Evolutionary conservation across 2,888 invertebrate genomes (phyloP), one percentile per base, ranked within the genome.

Genomic region (Eumacrocentrus americanus): DNA sequence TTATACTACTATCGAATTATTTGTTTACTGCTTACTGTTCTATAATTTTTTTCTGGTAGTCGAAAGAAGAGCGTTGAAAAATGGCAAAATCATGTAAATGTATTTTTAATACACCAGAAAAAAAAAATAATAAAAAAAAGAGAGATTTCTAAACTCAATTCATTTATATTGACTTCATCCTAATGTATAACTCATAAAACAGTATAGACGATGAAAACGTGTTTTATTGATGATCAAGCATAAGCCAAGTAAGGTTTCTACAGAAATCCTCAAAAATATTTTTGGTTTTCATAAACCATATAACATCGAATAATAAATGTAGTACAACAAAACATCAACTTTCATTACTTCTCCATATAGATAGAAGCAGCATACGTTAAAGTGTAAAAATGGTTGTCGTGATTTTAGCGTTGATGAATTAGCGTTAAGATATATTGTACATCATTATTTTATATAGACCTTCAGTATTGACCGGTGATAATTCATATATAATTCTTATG

Each of bases 381-480:
- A 46, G 46, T 46, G 46, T 25, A 46, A 46, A 46, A 46, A 46
- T 46, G 18, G 6, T 25, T 1, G 11, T 18, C n/a, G n/a, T n/a
- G n/a, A n/a, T 42, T 16, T 4, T 11, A 11, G 12, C 12, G 7
- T 14, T 46, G n/a, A 23, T 23, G 22, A 22, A 20, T 44, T 20
- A n/a, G n/a, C n/a, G n/a, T n/a, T n/a, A n/a, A n/a, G n/a, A n/a
- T n/a, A n/a, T n/a, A 12, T 5, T 25, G 6, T 23, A 46, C 25
- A 22, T 46, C 14, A 22, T 22, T 25, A 16, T 12, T 12, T 12
- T 12, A 6, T n/a, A 2, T 40, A 44, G 22, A 11, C 1, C n/a
- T n/a, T n/a, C n/a, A n/a, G n/a, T n/a, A n/a, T n/a, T n/a, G n/a
- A n/a, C n/a, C n/a, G n/a, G n/a, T n/a, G n/a, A n/a, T n/a, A n/a